These are phyloP conservation scores for Bergia sp. DNA, from an alignment of 92 coral and sea anemone genomes.

Conservation along the genomic window DNA sequence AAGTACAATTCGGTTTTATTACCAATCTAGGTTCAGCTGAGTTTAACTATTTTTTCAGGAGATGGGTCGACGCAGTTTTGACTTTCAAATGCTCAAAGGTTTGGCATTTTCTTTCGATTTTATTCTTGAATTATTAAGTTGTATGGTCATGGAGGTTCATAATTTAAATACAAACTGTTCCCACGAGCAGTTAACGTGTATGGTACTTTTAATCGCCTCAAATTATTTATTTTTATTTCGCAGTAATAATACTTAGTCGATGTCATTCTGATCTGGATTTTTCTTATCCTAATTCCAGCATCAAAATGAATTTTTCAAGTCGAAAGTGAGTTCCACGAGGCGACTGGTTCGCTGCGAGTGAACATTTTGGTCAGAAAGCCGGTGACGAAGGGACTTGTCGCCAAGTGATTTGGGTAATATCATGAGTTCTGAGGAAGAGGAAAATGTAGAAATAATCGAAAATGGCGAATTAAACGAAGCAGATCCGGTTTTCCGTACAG, in stretches of 20 bases:
- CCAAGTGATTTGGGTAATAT: conserved; percentile 56
- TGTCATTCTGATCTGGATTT: conserved; percentile 26
- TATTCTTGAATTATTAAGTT: conserved; percentile 97
- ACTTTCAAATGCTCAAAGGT: conserved; percentile 80
- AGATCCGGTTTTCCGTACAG: conserved; percentile 91
- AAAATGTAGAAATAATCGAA: conserved; percentile 85
- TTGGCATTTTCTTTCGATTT: conserved; percentile 77
- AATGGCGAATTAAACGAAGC: conserved; percentile 76
- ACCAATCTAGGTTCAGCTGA: conserved; percentile 3
- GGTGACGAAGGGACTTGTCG: conserved; percentile 54
- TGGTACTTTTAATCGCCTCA: conserved; percentile 32
- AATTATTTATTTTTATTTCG: conserved; percentile 21
- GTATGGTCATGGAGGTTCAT: conserved; percentile 93
- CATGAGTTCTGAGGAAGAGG: conserved; percentile 96
- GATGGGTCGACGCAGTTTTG: conserved; percentile 54
- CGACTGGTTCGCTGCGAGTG: conserved; percentile 45
- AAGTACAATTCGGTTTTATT: conserved; percentile 4
- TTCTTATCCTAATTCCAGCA: conserved; percentile 32
- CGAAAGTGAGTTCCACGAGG: conserved; percentile 88
- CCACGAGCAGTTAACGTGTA: conserved; percentile 59
- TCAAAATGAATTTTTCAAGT: conserved; percentile 81
- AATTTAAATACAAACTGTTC: conserved; percentile 79
- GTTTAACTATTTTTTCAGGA: conserved; percentile 11
- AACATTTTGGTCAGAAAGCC: conserved; percentile 55
- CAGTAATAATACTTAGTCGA: conserved; percentile 15